phyloP scores from a whole-genome alignment of 1,140 invertebrate genomes.

The Mizuhopecten yessoensis region DNA sequence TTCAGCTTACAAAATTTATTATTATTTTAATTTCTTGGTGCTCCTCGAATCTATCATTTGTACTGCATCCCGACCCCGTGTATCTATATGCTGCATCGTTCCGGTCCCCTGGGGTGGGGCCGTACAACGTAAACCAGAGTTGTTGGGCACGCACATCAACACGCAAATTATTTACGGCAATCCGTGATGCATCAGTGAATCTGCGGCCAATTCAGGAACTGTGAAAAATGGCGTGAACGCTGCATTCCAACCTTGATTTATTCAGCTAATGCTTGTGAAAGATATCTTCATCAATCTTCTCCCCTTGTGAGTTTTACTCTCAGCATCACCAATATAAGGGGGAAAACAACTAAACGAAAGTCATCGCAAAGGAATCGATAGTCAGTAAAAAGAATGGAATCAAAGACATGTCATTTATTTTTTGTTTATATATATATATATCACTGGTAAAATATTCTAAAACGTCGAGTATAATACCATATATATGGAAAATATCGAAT shows the following conservation, averaged over 20 bases:
- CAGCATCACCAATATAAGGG: neutral
- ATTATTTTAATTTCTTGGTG: no score
- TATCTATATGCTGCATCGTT: neutral
- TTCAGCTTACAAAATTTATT: no score
- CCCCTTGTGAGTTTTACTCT: neutral
- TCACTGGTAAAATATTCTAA: neutral
- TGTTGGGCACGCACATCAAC: conserved; percentile 28
- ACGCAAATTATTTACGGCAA: conserved; percentile 33
- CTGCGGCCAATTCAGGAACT: neutral
- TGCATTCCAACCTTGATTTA: conserved; percentile 27
- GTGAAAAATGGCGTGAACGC: conserved; percentile 19
- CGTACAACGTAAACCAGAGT: no score
- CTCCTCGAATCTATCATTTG: neutral
- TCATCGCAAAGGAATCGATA: neutral
- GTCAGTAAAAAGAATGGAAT: neutral
- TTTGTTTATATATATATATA: neutral
- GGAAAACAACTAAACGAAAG: neutral
- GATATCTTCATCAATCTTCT: conserved; percentile 39
- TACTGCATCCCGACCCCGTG: neutral
- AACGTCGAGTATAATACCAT: no score
- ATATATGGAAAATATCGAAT: no score
- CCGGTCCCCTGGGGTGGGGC: neutral
- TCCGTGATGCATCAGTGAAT: neutral
- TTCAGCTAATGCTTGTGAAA: conserved; percentile 1
- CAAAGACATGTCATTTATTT: neutral